Evolutionary conservation across 2,888 invertebrate species (phyloP), one percentile per base, ranked within the genome.

Genomic region (Endomychus coccineus): DNA sequence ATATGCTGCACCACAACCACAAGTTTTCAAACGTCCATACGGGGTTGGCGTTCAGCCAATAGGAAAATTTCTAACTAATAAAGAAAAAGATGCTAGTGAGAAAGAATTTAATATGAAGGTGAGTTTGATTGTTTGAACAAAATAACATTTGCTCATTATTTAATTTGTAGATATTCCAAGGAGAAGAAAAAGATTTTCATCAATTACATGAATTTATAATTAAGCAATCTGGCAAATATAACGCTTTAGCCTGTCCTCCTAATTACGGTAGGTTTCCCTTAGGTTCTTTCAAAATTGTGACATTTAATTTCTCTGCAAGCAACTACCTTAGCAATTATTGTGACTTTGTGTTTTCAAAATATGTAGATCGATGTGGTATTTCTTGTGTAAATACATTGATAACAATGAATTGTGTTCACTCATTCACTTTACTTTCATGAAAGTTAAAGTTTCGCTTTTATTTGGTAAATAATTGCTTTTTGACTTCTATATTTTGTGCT

Each of bases 121-220:
- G 52, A 53, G 34, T 31, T 24, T 19, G 7, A 25, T 3, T 38
- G 10, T 1, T 3, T 10, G 9, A 7, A 12, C 5, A 12, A 6
- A n/a, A n/a, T n/a, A n/a, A n/a, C n/a, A n/a, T n/a, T n/a, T n/a
- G n/a, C n/a, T 16, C 4, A 34, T 40, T n/a, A 19, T 5, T 7
- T 31, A 24, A 19, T 16, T 42, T 64, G 22, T 63, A 83, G 77
- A 80, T 89, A 1, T 85, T 79, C 55, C 86, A 86, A 69, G 80
- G 83, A 32, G 87, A 88, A 61, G 87, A 94, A 60, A 90, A 87
- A 63, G 91, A 92, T 59, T 94, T 89, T 52, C 82, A 87, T 58
- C 85, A 87, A 56, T 66, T 92, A 37, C 92, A 91, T 61, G 94
- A 95, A 58, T 78, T 84, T 58, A 74, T 94, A 13, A 90, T 95